Evolutionary conservation across 2,113 vertebrate species (phyloP).

Genomic region (Myanophis thanlyinensis): DNA sequence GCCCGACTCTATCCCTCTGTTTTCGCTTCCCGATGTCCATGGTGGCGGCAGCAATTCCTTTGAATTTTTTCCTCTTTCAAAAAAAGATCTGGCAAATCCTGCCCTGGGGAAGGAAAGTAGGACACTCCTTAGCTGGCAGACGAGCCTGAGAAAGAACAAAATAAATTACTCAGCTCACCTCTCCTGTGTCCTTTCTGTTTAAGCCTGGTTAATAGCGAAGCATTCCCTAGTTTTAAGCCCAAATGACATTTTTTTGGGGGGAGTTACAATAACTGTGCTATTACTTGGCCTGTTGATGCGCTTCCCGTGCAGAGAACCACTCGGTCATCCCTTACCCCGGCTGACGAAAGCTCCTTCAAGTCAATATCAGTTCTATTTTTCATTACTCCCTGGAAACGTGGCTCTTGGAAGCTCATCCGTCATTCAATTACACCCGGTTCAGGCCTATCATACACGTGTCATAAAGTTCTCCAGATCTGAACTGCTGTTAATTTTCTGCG

Average conservation of each 20-base stretch:
- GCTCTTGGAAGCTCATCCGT: slow-evolving; percentile 76
- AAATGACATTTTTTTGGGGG: slow-evolving; percentile 62
- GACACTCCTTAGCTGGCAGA: neutral
- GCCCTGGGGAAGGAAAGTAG: neutral
- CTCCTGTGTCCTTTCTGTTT: slow-evolving; percentile 49
- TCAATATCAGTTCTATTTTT: slow-evolving; percentile 77
- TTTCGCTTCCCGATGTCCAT: neutral
- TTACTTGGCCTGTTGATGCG: slow-evolving; percentile 71
- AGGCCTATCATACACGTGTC: slow-evolving; percentile 77
- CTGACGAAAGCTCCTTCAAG: slow-evolving; percentile 67
- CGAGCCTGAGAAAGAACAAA: slow-evolving; percentile 41
- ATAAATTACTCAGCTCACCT: slow-evolving; percentile 41
- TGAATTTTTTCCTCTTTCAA: neutral
- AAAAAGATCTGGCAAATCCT: neutral
- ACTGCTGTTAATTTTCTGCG: slow-evolving; percentile 75
- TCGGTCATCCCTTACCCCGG: slow-evolving; percentile 62
- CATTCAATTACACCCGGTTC: slow-evolving; percentile 76
- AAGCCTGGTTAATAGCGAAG: slow-evolving; percentile 66
- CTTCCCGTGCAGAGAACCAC: slow-evolving; percentile 57
- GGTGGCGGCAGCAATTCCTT: too few species aligned
- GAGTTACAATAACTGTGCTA: slow-evolving; percentile 71
- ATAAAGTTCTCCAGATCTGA: slow-evolving; percentile 77
- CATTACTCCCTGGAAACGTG: slow-evolving; percentile 78
- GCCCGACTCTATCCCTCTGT: neutral
- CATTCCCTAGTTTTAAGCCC: slow-evolving; percentile 66